Evolutionary conservation across 2,113 vertebrate genomes (phyloP), one percentile per base, ranked within the genome.

Genomic region (Amphilophus citrinellus): DNA sequence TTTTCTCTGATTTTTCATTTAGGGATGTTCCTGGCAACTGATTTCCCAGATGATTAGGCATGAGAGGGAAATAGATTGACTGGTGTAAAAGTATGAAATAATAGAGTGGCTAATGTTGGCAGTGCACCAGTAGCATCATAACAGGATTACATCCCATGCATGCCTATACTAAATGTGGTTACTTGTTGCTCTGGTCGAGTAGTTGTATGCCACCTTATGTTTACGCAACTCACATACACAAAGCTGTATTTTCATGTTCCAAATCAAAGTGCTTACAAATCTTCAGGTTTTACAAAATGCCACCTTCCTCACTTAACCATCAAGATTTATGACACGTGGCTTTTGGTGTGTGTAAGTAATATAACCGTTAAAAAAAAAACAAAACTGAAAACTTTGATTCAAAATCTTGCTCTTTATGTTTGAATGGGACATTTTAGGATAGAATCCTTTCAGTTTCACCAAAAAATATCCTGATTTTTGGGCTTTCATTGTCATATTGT

Each of bases 51-150:
- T 56, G 47, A 73, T 73, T 73, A 56, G 32, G 18, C 10, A 53
- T 1, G 66, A 17, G 30, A 73, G 47, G 10, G 17, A 35, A 73
- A 35, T 73, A 1, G 47, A 73, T 73, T 73, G 20, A 73, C 47
- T 73, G 47, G 47, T 50, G 20, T 73, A 53, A 53, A 73, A 73
- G 18, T 73, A 73, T 53, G 68, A 73, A 73, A 73, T 20, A 53
- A 56, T 14, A 56, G 27, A 35, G 47, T 73, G 47, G 68, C 32
- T 32, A 73, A 73, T 73, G 50, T 32, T 73, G 13, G 53, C 5
- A 73, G 47, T 32, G 47, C 47, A 73, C 47, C 47, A 56, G 10
- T 56, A 73, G 27, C 15, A 18, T 53, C 2, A 2, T 56, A 35
- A 27, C 27, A 56, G 17, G 27, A 20, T 73, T 56, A 73, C 10